Evolutionary conservation across 2,113 vertebrate species (phyloP), one percentile per base, ranked within the genome.

Genomic region (Embiotoca jacksoni): DNA sequence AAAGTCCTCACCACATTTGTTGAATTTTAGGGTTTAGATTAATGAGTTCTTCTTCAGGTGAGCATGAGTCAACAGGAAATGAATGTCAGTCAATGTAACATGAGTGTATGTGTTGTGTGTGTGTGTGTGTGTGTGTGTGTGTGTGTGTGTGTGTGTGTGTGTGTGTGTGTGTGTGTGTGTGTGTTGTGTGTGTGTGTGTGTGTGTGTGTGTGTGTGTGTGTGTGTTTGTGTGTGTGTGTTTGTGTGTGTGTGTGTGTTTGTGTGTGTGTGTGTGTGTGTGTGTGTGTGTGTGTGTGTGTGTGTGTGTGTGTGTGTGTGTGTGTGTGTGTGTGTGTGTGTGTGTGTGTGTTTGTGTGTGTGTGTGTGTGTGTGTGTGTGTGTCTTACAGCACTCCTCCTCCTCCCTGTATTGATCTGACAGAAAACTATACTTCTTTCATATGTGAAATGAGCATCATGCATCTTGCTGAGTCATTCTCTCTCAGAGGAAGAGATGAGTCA

Each of bases 391-490:
- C 63, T 54, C 47, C 81, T 74, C 46, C 46, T 63, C 23, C 30
- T 67, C 65, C 52, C 46, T 50, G 3, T 73, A 88, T 90, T 80
- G 80, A 91, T 87, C 65, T 32, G 56, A 56, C 41, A 50, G 44
- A 70, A 73, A 71, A 62, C 66, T 1, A 87, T 74, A 79, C 69
- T 55, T 69, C 86, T 53, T 78, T 91, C 67, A 86, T 65, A 53
- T 77, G 11, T 72, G 63, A 75, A 81, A 61, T 46, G 33, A 49
- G 59, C 52, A 41, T 49, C 7, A 36, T 59, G 47, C 37, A 10
- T 63, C 56, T 60, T 68, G 66, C 55, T 62, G 54, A 76, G 70
- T 83, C 80, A 78, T 23, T 56, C 1, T 62, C 30, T 66, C 63
- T 50, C 64, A 35, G n/a, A 37, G 47, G 37, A 33, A 57, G 23